Percentiles rank a stretch among this genome's conserved stretches.
phyloP scores from a whole-genome alignment of 1,140 invertebrate genomes.

The Ceratosolen solmsi region DNA sequence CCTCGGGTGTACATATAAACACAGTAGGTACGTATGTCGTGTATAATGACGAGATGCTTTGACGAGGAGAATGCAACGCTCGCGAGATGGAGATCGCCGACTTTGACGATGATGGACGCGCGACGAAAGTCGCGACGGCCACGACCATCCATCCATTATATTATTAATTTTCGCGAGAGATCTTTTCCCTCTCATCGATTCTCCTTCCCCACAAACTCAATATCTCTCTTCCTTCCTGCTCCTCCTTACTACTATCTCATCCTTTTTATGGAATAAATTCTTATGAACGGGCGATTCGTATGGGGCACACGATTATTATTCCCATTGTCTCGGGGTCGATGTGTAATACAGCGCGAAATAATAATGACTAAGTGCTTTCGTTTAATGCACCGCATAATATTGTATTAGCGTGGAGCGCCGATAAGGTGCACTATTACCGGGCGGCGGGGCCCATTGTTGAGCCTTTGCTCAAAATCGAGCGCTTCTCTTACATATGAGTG shows the following conservation, averaged over 20 bases:
- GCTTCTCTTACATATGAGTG: too few species aligned
- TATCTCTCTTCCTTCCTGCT: too few species aligned
- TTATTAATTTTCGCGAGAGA: neutral
- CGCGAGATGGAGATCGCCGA: neutral
- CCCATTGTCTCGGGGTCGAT: neutral
- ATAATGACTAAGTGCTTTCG: neutral
- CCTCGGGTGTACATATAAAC: neutral
- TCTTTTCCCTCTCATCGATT: neutral
- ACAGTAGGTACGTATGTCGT: neutral
- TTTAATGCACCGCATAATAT: neutral
- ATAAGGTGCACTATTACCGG: neutral
- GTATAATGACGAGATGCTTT: neutral
- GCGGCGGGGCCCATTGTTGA: neutral
- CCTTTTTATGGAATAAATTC: too few species aligned
- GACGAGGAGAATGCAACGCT: neutral
- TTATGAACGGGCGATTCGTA: neutral
- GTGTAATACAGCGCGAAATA: conserved; percentile 8
- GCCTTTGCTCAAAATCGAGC: too few species aligned
- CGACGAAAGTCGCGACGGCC: neutral
- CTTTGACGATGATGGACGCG: conserved; percentile 12
- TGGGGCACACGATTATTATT: neutral
- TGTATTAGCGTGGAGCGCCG: neutral
- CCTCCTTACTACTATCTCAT: neutral
- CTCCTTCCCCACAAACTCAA: too few species aligned
- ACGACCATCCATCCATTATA: neutral